These are phyloP conservation scores for Macrotrachela quadricornifera DNA, from an alignment of 1,140 invertebrate species.

Conservation along the genomic window DNA sequence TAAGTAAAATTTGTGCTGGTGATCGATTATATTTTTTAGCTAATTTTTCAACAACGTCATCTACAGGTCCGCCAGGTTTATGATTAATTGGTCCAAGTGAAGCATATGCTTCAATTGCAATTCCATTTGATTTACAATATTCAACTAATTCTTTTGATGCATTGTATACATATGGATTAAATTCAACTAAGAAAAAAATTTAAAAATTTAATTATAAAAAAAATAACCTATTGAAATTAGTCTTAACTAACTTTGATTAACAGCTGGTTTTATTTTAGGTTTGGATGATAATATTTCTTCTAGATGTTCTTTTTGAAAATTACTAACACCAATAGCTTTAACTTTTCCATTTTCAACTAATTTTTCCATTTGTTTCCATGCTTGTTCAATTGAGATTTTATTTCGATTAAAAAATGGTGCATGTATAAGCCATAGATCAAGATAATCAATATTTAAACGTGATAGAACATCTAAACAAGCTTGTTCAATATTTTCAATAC, in stretches of 20 bases:
- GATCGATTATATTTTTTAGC: slow-evolving; percentile 15
- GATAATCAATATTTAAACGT: slow-evolving; percentile 10
- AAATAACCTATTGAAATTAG: too few species aligned
- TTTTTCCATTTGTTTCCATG: too few species aligned
- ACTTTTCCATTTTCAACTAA: neutral
- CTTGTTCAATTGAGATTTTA: too few species aligned
- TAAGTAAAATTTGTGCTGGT: slow-evolving; percentile 13
- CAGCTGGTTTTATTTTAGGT: too few species aligned
- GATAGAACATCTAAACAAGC: neutral
- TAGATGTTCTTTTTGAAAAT: slow-evolving; percentile 18
- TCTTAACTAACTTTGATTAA: too few species aligned
- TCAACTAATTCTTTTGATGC: slow-evolving; percentile 13
- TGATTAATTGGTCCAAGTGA: slow-evolving; percentile 13
- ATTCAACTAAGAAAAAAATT: too few species aligned
- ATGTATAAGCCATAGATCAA: slow-evolving; percentile 20
- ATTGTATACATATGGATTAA: too few species aligned
- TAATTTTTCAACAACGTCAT: slow-evolving; percentile 9
- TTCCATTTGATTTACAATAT: slow-evolving; percentile 15
- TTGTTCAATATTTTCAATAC: neutral
- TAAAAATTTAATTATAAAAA: too few species aligned
- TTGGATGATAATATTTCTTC: slow-evolving; percentile 1
- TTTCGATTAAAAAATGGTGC: slow-evolving; percentile 12
- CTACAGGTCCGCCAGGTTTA: slow-evolving; percentile 12
- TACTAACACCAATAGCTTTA: slow-evolving; percentile 22
- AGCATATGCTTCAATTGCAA: slow-evolving; percentile 18